These are phyloP conservation scores for Macrochelys suwanniensis DNA, from an alignment of 2,797 vertebrate genomes.

Conservation along the genomic window DNA sequence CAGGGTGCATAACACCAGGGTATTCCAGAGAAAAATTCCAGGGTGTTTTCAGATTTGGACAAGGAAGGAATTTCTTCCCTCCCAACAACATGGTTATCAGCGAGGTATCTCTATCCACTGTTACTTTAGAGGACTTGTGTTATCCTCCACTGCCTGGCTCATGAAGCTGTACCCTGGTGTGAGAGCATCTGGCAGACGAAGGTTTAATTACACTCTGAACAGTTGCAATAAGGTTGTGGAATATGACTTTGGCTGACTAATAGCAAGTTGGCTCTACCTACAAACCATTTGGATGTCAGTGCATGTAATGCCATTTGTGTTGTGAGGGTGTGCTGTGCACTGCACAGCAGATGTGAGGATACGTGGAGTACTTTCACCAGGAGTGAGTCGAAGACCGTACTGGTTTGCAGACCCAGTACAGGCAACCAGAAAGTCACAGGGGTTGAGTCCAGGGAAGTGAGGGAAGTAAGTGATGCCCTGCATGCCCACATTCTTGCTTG, in stretches of 20 bases:
- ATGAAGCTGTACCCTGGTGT: neutral
- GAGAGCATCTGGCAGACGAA: neutral
- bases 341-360: neutral
- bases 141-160: neutral
- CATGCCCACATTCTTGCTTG: neutral
- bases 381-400: neutral
- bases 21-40: neutral
- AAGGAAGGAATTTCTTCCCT: neutral
- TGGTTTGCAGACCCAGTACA: neutral
- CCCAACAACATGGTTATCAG: neutral
- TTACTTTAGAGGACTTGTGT: rapidly evolving
- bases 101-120: rapidly evolving
- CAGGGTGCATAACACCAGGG: neutral
- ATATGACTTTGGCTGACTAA: neutral
- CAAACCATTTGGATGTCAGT: neutral
- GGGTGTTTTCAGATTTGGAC: rapidly evolving
- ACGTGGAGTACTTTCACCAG: neutral
- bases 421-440: neutral
- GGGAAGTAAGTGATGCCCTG: neutral
- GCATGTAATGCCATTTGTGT: neutral
- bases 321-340: neutral
- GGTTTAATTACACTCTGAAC: neutral
- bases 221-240: neutral
- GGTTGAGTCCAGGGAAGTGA: neutral
- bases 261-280: neutral